Percentiles rank a stretch among this genome's conserved stretches.
These are phyloP conservation scores for Myopa tessellatipennis DNA, from an alignment of 2,888 invertebrate species.

Conservation along the genomic window DNA sequence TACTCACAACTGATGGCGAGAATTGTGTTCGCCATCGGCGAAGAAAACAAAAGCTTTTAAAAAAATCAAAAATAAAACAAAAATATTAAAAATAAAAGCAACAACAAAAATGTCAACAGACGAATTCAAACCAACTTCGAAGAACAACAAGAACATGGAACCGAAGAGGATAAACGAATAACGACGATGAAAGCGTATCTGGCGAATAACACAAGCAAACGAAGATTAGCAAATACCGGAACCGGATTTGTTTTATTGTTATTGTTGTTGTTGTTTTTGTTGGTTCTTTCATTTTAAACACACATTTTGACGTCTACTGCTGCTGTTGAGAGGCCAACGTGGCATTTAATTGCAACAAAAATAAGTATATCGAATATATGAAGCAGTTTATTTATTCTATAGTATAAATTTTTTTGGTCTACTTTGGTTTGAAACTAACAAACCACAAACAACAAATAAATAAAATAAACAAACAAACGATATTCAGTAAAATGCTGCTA, in stretches of 20 bases:
- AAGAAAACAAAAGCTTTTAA: slow-evolving; percentile 15
- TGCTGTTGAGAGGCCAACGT: neutral
- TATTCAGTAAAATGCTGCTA: too few species aligned
- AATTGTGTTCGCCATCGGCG: slow-evolving; percentile 36
- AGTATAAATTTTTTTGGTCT: too few species aligned
- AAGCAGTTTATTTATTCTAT: too few species aligned
- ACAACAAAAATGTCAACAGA: slow-evolving; percentile 41
- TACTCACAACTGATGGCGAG: slow-evolving; percentile 58
- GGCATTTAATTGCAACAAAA: neutral
- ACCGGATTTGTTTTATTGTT: slow-evolving; percentile 46
- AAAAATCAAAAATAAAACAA: neutral
- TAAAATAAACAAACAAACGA: too few species aligned
- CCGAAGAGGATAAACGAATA: slow-evolving; percentile 44
- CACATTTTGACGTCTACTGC: slow-evolving; percentile 8
- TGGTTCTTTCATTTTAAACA: neutral
- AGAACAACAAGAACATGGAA: slow-evolving; percentile 17
- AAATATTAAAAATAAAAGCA: slow-evolving; percentile 23
- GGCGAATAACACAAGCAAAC: slow-evolving; percentile 16
- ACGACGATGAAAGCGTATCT: slow-evolving; percentile 25
- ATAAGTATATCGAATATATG: neutral
- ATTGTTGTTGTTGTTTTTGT: slow-evolving; percentile 12
- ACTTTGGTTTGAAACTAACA: too few species aligned
- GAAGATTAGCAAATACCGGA: slow-evolving; percentile 45
- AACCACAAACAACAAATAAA: too few species aligned
- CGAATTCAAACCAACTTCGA: slow-evolving; percentile 21